A percentile compares a stretch with the other conserved stretches of the same genome.
Conservation (phyloP, 2,888 invertebrate species). For the Chrysolina oricalcia region DNA sequence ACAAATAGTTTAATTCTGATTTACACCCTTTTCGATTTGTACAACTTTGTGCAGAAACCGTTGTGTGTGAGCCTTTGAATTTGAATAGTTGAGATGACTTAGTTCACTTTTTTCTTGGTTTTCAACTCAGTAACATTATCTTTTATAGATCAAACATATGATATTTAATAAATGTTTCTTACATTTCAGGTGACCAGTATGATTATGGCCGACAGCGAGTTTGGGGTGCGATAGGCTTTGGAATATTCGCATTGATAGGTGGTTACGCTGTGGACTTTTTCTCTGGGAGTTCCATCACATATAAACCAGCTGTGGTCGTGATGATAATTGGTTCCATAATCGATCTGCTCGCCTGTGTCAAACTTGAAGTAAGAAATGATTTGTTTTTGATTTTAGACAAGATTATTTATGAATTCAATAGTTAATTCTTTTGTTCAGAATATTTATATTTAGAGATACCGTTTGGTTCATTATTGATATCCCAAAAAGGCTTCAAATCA, state of each 20-base stretch:
- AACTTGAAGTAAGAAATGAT: slow-evolving; percentile 73
- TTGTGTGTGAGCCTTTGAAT: too few species aligned
- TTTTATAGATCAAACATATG: too few species aligned
- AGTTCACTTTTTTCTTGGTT: too few species aligned
- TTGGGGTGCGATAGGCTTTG: slow-evolving; percentile 89
- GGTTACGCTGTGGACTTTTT: slow-evolving; percentile 82
- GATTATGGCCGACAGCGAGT: slow-evolving; percentile 87
- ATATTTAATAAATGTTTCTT: not conserved
- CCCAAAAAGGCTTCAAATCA: too few species aligned
- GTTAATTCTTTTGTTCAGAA: too few species aligned
- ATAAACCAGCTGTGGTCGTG: slow-evolving; percentile 83
- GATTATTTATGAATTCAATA: too few species aligned
- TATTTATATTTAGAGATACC: not conserved
- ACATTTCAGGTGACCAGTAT: slow-evolving; percentile 76
- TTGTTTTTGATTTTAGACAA: slow-evolving; percentile 13
- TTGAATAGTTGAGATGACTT: too few species aligned
- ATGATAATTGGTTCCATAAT: slow-evolving; percentile 78
- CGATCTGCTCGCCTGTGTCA: slow-evolving; percentile 80
- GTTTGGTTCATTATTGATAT: not conserved
- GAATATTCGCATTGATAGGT: slow-evolving; percentile 80
- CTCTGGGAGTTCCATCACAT: slow-evolving; percentile 76
- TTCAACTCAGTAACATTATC: too few species aligned
- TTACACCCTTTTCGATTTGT: too few species aligned
- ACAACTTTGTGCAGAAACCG: too few species aligned
- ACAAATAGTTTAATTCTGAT: too few species aligned